These are phyloP conservation scores for Lycocerus yunnanus DNA, from an alignment of 2,888 invertebrate genomes.

Conservation along the genomic window DNA sequence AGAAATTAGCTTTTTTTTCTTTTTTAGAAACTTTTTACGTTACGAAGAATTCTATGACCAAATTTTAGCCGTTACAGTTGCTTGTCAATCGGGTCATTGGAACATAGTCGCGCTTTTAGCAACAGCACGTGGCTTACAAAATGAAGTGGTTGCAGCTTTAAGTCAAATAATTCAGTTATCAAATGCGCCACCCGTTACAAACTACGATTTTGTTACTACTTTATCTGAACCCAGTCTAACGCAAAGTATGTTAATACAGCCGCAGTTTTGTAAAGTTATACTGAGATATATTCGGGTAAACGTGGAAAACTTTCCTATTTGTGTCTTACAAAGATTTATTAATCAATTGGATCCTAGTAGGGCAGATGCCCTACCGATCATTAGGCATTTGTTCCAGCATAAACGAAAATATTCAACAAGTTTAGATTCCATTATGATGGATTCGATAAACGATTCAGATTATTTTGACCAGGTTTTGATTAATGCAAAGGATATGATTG, in stretches of 20 bases:
- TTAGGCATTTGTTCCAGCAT: conserved; percentile 50
- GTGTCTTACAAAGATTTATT: conserved; percentile 57
- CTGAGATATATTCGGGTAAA: conserved; percentile 48
- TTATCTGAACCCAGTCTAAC: conserved; percentile 52
- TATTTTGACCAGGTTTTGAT: conserved; percentile 43
- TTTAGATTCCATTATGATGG: conserved; percentile 57
- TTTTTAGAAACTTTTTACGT: conserved; percentile 61
- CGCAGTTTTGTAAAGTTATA: conserved; percentile 47
- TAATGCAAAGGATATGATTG: conserved; percentile 56
- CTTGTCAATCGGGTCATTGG: conserved; percentile 67
- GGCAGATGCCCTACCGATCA: conserved; percentile 57
- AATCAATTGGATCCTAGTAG: conserved; percentile 67
- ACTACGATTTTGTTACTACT: conserved; percentile 48
- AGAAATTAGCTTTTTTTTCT: neutral
- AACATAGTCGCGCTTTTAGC: conserved; percentile 60
- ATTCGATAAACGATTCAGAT: conserved; percentile 55
- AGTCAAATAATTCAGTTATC: conserved; percentile 57
- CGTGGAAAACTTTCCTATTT: conserved; percentile 45
- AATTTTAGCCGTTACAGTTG: conserved; percentile 64
- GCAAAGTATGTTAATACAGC: conserved; percentile 50
- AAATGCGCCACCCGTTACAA: conserved; percentile 42
- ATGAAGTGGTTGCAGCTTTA: conserved; percentile 62
- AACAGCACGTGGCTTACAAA: conserved; percentile 59
- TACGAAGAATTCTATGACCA: conserved; percentile 69
- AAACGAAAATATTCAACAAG: conserved; percentile 52